These are phyloP conservation scores for Lepisosteus oculatus DNA, from an alignment of 2,113 vertebrate species.

Conservation along the genomic window DNA sequence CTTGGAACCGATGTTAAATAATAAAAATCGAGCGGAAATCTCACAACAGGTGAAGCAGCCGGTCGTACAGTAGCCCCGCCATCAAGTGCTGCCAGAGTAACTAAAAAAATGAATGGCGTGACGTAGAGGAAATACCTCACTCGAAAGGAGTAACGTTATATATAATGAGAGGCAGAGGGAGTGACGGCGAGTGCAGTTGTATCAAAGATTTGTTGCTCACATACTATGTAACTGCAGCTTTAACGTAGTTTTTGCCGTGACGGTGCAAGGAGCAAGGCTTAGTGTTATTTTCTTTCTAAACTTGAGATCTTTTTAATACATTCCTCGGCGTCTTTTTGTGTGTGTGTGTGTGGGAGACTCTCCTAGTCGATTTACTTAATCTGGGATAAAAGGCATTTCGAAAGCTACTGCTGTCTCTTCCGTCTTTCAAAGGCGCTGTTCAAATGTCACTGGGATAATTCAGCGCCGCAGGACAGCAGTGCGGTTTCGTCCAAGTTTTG, in stretches of 20 bases:
- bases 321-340: neutral
- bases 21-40: no score
- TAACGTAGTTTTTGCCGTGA: constrained; percentile 3
- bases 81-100: no score
- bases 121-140: constrained; percentile 32
- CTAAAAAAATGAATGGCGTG: constrained; percentile 35
- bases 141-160: constrained; percentile 3
- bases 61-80: no score
- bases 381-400: constrained; percentile 25
- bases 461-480: constrained; percentile 22
- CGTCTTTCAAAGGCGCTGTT: constrained; percentile 33
- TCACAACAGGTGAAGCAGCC: no score
- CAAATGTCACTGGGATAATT: constrained; percentile 29
- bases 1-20: no score
- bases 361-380: neutral
- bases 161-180: constrained; percentile 8
- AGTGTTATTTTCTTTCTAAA: constrained; percentile 8
- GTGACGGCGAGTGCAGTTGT: constrained; percentile 1
- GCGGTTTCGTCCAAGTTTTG: constrained; percentile 9
- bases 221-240: constrained; percentile 12
- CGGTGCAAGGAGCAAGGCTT: constrained; percentile 23
- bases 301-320: constrained; percentile 6
- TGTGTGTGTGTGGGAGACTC: neutral
- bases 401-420: constrained; percentile 37
- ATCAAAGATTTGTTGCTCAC: neutral